Conservation (phyloP, 2,113 vertebrate species). For the Podocnemis expansa region DNA sequence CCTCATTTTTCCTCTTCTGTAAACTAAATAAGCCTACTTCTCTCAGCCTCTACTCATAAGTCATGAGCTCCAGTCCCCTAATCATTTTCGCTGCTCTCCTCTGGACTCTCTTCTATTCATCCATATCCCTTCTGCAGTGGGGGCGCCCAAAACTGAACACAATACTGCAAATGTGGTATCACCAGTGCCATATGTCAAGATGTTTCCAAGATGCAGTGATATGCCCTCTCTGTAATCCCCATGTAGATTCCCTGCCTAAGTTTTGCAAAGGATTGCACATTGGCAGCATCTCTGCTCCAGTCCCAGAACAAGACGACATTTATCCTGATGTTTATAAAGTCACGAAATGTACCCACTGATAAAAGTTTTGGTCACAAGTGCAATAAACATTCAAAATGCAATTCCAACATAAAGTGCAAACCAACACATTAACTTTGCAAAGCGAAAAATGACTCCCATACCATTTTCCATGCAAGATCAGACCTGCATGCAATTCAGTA, state of each 20-base stretch:
- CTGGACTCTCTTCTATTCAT: too few species aligned
- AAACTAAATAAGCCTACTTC: too few species aligned
- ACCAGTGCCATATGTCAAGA: conserved; percentile 5
- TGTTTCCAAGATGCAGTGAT: not conserved
- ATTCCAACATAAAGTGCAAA: not conserved
- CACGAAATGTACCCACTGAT: not conserved
- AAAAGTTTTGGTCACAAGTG: not conserved
- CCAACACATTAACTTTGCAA: not conserved
- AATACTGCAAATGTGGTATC: too few species aligned
- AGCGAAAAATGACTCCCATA: not conserved
- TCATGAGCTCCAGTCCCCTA: too few species aligned
- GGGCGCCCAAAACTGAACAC: too few species aligned
- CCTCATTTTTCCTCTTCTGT: too few species aligned
- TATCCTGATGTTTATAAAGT: not conserved
- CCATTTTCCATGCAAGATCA: not conserved
- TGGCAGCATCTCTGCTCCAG: not conserved
- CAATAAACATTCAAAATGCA: not conserved
- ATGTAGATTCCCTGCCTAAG: not conserved
- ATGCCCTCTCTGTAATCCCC: not conserved
- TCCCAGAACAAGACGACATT: not conserved
- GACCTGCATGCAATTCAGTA: not conserved
- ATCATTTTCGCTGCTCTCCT: too few species aligned
- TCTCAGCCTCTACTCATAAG: too few species aligned
- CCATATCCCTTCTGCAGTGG: too few species aligned
- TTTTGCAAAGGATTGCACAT: not conserved